Percentiles rank a stretch among this genome's conserved stretches.
Conservation (phyloP, 2,113 vertebrate genomes). For the Lichenostomus cassidix region DNA sequence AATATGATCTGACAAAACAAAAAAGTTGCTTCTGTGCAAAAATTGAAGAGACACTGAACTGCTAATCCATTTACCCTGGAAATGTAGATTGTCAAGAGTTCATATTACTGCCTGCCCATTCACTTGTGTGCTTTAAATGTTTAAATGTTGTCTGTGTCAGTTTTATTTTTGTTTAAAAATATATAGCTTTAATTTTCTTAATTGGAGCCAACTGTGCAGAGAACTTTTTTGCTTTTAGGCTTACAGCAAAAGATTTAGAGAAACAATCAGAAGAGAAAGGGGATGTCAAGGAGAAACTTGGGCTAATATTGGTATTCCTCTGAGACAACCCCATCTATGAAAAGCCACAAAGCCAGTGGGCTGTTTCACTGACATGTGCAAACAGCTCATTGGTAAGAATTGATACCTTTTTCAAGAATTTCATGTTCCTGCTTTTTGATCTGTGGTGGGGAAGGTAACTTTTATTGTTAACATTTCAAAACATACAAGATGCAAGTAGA, state of each 20-base stretch:
- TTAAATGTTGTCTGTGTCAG: neutral
- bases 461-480: neutral
- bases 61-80: conserved; percentile 5
- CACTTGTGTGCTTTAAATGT: neutral
- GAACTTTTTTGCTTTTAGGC: neutral
- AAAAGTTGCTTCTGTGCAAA: conserved; percentile 10
- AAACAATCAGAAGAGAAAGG: neutral
- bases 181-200: conserved; percentile 24
- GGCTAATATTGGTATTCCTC: neutral
- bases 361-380: neutral
- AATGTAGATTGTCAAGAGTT: conserved; percentile 23
- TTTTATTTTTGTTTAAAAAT: conserved; percentile 31
- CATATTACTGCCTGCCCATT: neutral
- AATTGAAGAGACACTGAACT: conserved; percentile 30
- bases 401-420: neutral
- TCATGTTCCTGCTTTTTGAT: neutral
- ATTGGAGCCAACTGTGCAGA: neutral
- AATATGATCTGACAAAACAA: conserved; percentile 67
- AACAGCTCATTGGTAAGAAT: neutral
- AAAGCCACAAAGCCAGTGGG: neutral
- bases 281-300: neutral
- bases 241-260: neutral
- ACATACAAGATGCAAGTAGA: neutral
- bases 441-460: neutral
- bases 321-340: neutral